Evolutionary conservation across 2,113 vertebrate genomes (phyloP).

Genomic region (Trematomus loennbergii): DNA sequence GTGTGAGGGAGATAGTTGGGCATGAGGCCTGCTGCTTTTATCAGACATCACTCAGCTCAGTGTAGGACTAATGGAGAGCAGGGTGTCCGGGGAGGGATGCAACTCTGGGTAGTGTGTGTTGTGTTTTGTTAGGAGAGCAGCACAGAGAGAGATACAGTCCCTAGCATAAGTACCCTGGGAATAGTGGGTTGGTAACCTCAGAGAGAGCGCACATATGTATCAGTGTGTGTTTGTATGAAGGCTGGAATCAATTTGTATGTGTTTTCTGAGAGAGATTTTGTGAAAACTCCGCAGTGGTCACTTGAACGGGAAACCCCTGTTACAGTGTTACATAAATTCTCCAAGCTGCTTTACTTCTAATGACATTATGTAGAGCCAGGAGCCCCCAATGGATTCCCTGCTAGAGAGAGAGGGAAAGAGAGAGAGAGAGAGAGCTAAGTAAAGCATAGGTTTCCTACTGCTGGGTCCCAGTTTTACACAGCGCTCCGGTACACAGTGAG

Average conservation of each 20-base stretch:
- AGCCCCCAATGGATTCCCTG: conserved; percentile 62
- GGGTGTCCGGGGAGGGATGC: conserved; percentile 24
- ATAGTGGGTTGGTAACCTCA: conserved; percentile 1
- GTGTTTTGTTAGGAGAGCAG: conserved; percentile 1
- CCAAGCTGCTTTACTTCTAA: conserved; percentile 66
- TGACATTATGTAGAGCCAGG: conserved; percentile 72
- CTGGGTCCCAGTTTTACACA: conserved; percentile 66
- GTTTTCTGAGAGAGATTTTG: neutral
- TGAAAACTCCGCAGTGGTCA: conserved; percentile 31
- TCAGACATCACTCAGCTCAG: conserved; percentile 39
- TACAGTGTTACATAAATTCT: conserved; percentile 49
- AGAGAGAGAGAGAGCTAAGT: conserved; percentile 42
- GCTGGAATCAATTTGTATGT: neutral
- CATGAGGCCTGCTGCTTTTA: conserved; percentile 49
- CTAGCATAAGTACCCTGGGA: conserved; percentile 1
- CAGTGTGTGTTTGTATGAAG: neutral
- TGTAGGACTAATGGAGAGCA: conserved; percentile 42
- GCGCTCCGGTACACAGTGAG: conserved; percentile 29
- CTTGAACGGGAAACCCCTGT: conserved; percentile 65
- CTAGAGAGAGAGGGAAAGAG: conserved; percentile 42
- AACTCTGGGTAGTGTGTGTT: neutral
- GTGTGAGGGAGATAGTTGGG: conserved; percentile 10
- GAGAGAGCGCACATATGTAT: neutral
- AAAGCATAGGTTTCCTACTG: conserved; percentile 53
- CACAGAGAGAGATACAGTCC: conserved; percentile 21